Base-by-base conservation (phyloP, 2,888 invertebrate species). In the Campoplex nolae region DNA sequence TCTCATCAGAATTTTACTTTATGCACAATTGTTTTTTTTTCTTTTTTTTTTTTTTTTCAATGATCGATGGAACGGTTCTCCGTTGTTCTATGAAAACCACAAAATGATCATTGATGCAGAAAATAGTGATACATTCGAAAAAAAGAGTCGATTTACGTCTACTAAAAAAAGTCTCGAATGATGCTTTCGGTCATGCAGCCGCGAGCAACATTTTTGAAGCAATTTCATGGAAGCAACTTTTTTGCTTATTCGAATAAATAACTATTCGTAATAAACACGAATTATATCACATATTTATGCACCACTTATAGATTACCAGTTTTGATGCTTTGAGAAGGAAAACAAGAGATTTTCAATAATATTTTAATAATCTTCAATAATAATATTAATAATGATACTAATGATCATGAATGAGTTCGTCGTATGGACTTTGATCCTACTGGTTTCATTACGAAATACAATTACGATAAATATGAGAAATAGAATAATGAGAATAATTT, bases 341-440 rank as follows among this genome's bases (percentile, higher is more conserved):
- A 62, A 32, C 62, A 62, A 62, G 11, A 28, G 8, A 62, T 62
- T 62, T 32, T 16, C 1, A 62, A 62, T 7, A 3, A 62, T 32
- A 3, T 62, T 62, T 32, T 28, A 23, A 13, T 62, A 16, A 62
- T 32, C 13, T 62, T 62, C 7, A 32, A 32, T 32, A 62, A 62
- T 38, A 6, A 6, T 7, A 62, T 32, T 7, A 62, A 62, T 32
- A 62, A 62, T 62, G 13, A 62, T 32, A 51, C 16, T 32, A 6
- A 32, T 32, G 32, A 38, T 62, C 16, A 62, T 62, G 62, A 62
- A 62, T 62, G 62, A 62, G 32, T 62, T 62, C 11, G 58, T 16
- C 16, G 16, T 62, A 13, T 62, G 62, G 62, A 32, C 62, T 62
- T 62, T 62, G 32, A 7, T 62, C 62, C 32, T 32, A 13, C 32